phyloP scores from a whole-genome alignment of 2,888 invertebrate genomes.

The Microctonus aethiopoides region DNA sequence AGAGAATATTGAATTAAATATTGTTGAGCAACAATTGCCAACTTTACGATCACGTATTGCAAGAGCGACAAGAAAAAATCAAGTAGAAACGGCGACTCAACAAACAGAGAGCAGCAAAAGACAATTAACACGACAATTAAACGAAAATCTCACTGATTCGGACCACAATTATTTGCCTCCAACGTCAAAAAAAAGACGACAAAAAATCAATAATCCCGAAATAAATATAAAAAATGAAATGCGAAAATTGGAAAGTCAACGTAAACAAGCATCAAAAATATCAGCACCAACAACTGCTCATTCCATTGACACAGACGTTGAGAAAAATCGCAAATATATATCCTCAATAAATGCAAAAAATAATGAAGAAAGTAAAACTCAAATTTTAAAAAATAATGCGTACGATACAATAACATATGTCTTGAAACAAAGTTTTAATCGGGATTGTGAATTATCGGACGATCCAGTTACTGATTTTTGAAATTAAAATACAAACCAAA shows the following conservation, averaged over 20 bases:
- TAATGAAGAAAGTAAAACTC: not conserved
- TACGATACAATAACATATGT: not conserved
- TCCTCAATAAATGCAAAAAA: not conserved
- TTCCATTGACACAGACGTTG: not conserved
- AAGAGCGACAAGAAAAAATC: no score
- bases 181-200: not conserved
- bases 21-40: no score
- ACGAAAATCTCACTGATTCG: not conserved
- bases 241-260: not conserved
- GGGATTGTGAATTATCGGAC: conserved; percentile 10
- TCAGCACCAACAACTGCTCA: not conserved
- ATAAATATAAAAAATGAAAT: not conserved
- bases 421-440: not conserved
- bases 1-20: not conserved
- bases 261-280: conserved; percentile 18
- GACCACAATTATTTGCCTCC: not conserved
- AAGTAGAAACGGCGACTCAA: not conserved
- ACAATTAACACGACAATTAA: not conserved
- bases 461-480: conserved; percentile 44
- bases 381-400: not conserved
- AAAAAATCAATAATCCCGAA: not conserved
- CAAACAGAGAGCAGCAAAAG: not conserved
- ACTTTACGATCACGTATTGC: no score
- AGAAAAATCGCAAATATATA: not conserved
- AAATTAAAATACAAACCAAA: not conserved